Evolutionary conservation across 2,888 invertebrate species (phyloP), one percentile per base, ranked within the genome.

Genomic region (Aphodius sticticus): DNA sequence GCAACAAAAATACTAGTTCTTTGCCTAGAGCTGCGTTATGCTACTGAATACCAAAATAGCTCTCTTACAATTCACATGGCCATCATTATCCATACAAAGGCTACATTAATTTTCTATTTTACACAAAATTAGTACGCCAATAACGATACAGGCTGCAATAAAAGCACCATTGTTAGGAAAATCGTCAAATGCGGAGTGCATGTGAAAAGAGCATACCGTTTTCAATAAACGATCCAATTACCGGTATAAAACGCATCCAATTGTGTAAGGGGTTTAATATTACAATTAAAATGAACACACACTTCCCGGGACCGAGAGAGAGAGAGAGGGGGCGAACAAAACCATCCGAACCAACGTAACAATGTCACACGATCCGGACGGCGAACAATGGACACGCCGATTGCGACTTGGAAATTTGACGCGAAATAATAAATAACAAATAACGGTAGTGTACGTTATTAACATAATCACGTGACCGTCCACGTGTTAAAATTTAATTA

Each of bases 391-490:
- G 36, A 35, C 35, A n/a, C 5, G 35, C 74, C 53, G 53, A 53
- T 53, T 53, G 53, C 53, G 53, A 53, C 53, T 53, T 53, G 53
- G 53, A 53, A 53, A 53, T 74, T 37, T 35, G 74, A 74, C 35
- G 37, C 35, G 74, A 74, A 74, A 74, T 74, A 74, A 74, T 74
- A 74, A 74, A 74, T 74, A 74, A 74, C 74, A 74, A 74, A 74
- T 74, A 74, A 74, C 36, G 36, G n/a, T 12, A 9, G n/a, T 35
- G 74, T n/a, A 26, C 6, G 37, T 74, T 36, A 75, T 74, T 69
- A 78, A 74, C 74, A 75, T 78, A 78, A 78, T 78, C 78, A 78
- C 76, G 78, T 78, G 78, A 78, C 35, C 76, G 69, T 16, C 78
- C 78, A 70, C 70, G 75, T 76, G 78, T 53, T 78, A 76, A 76